These are phyloP conservation scores for Volucella inflata DNA, from an alignment of 2,888 invertebrate species.

Conservation along the genomic window DNA sequence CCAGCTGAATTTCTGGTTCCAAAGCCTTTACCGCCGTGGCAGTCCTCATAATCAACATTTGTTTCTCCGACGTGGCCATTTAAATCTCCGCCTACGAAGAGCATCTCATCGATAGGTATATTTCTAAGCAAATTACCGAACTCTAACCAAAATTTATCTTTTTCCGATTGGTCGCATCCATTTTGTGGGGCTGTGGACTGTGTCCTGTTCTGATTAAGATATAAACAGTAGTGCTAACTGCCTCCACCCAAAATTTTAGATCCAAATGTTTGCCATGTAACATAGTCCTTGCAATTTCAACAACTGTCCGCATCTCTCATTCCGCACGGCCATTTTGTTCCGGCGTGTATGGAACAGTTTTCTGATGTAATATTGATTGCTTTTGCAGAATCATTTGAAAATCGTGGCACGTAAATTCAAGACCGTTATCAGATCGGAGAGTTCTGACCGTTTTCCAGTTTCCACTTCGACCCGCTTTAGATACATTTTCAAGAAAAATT, in stretches of 20 bases:
- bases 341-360: slow-evolving; percentile 78
- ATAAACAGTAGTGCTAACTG: slow-evolving; percentile 79
- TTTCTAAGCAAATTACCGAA: no score
- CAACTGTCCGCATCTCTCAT: no score
- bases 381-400: slow-evolving; percentile 74
- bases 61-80: no score
- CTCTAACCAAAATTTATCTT: no score
- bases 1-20: no score
- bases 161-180: no score
- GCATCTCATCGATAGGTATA: no score
- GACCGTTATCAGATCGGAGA: slow-evolving; percentile 77
- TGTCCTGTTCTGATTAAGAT: slow-evolving; percentile 79
- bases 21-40: no score
- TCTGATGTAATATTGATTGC: slow-evolving; percentile 76
- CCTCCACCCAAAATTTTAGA: slow-evolving; percentile 80
- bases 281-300: slow-evolving; percentile 78
- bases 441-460: slow-evolving; percentile 69
- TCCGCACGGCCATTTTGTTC: slow-evolving; percentile 81
- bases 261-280: slow-evolving; percentile 72
- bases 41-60: no score
- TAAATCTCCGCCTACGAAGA: no score
- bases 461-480: slow-evolving; percentile 74
- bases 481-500: slow-evolving; percentile 31
- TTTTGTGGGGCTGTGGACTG: no score
- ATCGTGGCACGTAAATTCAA: slow-evolving; percentile 76